phyloP scores from a whole-genome alignment of 2,888 invertebrate species.

The Tineola bisselliella region DNA sequence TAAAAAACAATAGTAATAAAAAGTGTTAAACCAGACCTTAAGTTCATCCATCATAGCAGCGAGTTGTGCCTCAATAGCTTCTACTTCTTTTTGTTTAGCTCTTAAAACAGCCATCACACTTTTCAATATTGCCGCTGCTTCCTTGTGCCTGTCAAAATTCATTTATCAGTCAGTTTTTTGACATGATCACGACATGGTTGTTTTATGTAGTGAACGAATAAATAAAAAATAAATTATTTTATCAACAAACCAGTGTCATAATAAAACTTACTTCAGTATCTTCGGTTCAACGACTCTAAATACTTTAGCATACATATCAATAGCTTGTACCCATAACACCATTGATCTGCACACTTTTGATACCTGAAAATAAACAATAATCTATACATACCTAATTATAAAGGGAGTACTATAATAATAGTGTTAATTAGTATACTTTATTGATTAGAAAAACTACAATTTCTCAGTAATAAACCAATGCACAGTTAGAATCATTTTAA shows the following conservation, averaged over 20 bases:
- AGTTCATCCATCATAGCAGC: slow-evolving; percentile 76
- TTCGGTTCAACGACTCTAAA: slow-evolving; percentile 90
- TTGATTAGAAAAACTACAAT: too few relatives aligned
- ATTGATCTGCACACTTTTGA: slow-evolving; percentile 90
- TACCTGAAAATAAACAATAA: slow-evolving; percentile 26
- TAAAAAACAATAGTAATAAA: slow-evolving; percentile 41
- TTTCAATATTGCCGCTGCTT: slow-evolving; percentile 79
- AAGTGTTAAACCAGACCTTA: slow-evolving; percentile 60
- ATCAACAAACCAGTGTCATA: neutral
- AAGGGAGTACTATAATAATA: neutral
- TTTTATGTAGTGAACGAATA: too few relatives aligned
- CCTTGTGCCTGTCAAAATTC: slow-evolving; percentile 71
- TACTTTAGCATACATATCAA: slow-evolving; percentile 88
- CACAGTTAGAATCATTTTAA: too few relatives aligned
- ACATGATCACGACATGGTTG: too few relatives aligned
- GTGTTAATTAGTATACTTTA: too few relatives aligned
- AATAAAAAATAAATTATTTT: neutral
- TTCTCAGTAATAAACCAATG: too few relatives aligned
- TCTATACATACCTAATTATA: neutral
- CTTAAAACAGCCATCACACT: slow-evolving; percentile 78
- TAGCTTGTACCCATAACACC: slow-evolving; percentile 92
- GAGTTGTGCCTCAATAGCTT: slow-evolving; percentile 81
- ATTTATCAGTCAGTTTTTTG: too few relatives aligned
- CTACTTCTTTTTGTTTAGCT: slow-evolving; percentile 83
- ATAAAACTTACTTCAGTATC: slow-evolving; percentile 71